phyloP scores from a whole-genome alignment of 2,888 invertebrate species.

The Heteromurus nitidus region DNA sequence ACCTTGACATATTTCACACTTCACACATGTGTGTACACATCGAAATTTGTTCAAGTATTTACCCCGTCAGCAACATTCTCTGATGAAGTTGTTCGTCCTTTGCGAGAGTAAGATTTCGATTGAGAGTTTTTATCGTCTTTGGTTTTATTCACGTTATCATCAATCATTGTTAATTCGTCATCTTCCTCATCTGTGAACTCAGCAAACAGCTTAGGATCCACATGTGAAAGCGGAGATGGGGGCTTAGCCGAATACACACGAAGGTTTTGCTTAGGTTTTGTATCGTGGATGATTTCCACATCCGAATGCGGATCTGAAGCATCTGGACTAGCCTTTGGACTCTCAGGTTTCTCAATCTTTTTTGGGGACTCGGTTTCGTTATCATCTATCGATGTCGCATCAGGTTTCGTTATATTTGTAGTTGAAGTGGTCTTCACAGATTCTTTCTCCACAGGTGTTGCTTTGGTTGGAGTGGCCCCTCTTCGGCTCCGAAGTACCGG shows the following conservation, averaged over 20 bases:
- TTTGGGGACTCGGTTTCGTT: too few species aligned
- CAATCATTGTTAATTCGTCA: slow-evolving; percentile 37
- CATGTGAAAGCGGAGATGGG: slow-evolving; percentile 41
- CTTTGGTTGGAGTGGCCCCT: slow-evolving; percentile 50
- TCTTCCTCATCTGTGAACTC: slow-evolving; percentile 46
- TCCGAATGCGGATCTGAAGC: slow-evolving; percentile 19
- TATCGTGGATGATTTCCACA: slow-evolving; percentile 8
- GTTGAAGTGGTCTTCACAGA: background rate
- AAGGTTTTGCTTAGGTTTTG: slow-evolving; percentile 23
- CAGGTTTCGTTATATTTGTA: background rate
- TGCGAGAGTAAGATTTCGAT: background rate
- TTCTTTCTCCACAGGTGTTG: slow-evolving; percentile 14
- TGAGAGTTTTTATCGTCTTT: slow-evolving; percentile 3
- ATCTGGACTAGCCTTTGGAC: slow-evolving; percentile 32
- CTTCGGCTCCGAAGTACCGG: slow-evolving; percentile 33
- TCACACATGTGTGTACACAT: background rate
- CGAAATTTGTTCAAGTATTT: background rate
- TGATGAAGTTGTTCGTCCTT: slow-evolving; percentile 37
- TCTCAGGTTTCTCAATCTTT: slow-evolving; percentile 38
- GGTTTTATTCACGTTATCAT: slow-evolving; percentile 27
- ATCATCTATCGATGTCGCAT: background rate
- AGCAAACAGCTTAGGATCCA: slow-evolving; percentile 35
- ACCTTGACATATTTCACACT: background rate
- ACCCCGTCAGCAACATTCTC: slow-evolving; percentile 30
- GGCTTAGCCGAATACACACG: slow-evolving; percentile 47